Conservation (phyloP, 2,888 invertebrate genomes). For the Thalpophila matura region DNA sequence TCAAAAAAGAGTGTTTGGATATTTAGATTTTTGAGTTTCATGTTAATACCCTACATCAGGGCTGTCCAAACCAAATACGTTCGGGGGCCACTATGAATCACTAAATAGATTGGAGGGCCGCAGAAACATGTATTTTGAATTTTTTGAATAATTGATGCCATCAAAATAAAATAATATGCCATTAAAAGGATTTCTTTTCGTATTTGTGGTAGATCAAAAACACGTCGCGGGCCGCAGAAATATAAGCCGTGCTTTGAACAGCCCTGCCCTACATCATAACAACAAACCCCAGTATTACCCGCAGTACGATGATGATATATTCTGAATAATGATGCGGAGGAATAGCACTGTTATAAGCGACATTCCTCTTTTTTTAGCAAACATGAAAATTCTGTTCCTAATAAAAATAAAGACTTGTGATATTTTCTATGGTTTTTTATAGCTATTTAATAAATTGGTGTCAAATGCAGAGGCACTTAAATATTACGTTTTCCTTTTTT, state of each 20-base stretch:
- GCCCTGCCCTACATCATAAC: too few species aligned
- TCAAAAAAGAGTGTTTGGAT: not conserved
- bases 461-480: constrained; percentile 44
- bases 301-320: constrained; percentile 1
- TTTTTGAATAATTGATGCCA: too few species aligned
- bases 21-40: not conserved
- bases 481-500: constrained; percentile 21
- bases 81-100: too few species aligned
- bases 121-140: too few species aligned
- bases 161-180: too few species aligned
- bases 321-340: not conserved
- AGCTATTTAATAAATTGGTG: constrained; percentile 21
- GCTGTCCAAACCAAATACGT: too few species aligned
- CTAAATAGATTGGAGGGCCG: too few species aligned
- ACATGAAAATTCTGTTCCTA: constrained; percentile 18
- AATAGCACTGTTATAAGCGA: constrained; percentile 6
- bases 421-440: constrained; percentile 11
- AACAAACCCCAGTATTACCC: not conserved
- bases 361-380: constrained; percentile 10
- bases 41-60: too few species aligned
- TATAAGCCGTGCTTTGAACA: too few species aligned
- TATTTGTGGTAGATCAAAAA: too few species aligned
- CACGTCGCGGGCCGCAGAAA: too few species aligned
- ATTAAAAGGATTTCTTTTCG: too few species aligned
- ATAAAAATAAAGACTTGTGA: constrained; percentile 36